Evolutionary conservation across 2,888 invertebrate species (phyloP), one percentile per base, ranked within the genome.

Genomic region (Linnaemya tessellans): DNA sequence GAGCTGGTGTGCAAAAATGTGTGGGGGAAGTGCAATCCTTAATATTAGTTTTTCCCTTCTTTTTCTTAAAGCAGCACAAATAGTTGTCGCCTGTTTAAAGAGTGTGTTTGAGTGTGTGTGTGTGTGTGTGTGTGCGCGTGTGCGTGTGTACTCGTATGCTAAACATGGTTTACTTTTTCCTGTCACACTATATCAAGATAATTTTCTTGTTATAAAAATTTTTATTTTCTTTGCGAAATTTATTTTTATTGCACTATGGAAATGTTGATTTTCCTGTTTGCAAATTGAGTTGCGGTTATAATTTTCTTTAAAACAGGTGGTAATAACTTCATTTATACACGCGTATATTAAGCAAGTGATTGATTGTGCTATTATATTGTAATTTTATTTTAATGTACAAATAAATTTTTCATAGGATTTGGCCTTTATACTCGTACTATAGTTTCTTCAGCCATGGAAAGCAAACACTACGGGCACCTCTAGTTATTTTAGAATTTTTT

Each of bases 121-220:
- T n/a, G n/a, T n/a, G n/a, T n/a, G n/a, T n/a, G n/a, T n/a, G n/a
- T n/a, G n/a, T n/a, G n/a, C n/a, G n/a, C n/a, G n/a, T n/a, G n/a
- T n/a, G n/a, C n/a, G n/a, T n/a, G n/a, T n/a, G 38, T 38, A 9
- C 41, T 11, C 10, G 18, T 67, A 49, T 62, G 54, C 56, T 74
- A 74, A 74, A 83, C 73, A 79, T 79, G 74, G 68, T 84, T 79
- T 79, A 84, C 38, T 79, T 80, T 83, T 70, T 13, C 68, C 41
- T 58, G 70, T 74, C 79, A 84, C 54, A 41, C 18, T 49, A 73
- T 68, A 56, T 74, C n/a, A 75, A 67, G 73, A 74, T 62, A 73
- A 78, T 78, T 78, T 78, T 68, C 60, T 78, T 73, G 62, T 70
- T 54, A 62, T 68, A 56, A 18, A n/a, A 56, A 65, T 80, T 49